phyloP scores from a whole-genome alignment of 2,888 invertebrate genomes.

The Lathronympha strigana region DNA sequence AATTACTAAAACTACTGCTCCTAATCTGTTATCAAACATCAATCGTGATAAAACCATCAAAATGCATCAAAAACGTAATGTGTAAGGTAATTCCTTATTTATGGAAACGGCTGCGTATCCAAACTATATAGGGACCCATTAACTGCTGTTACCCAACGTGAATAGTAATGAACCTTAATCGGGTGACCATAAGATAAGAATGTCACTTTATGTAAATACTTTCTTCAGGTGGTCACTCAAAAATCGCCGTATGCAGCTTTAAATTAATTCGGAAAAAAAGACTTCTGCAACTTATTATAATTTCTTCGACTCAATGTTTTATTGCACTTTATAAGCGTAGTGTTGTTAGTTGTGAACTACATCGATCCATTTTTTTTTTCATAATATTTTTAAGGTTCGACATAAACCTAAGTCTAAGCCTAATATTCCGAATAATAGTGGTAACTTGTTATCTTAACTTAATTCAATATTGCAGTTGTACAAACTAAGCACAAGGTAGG shows the following conservation, averaged over 20 bases:
- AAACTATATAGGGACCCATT: conserved; percentile 16
- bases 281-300: too few relatives aligned
- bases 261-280: too few relatives aligned
- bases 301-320: too few relatives aligned
- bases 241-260: not conserved
- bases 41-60: not conserved
- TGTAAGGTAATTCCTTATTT: conserved; percentile 23
- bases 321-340: too few relatives aligned
- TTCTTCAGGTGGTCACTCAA: not conserved
- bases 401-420: not conserved
- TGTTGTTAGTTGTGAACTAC: too few relatives aligned
- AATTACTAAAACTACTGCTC: too few relatives aligned
- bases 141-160: conserved; percentile 36
- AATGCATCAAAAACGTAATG: conserved; percentile 26
- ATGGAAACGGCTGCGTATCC: conserved; percentile 24
- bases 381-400: not conserved
- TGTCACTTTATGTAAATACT: conserved; percentile 13
- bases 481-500: conserved; percentile 52
- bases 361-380: too few relatives aligned
- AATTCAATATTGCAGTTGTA: conserved; percentile 45
- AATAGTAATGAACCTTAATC: conserved; percentile 34
- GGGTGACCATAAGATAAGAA: conserved; percentile 33
- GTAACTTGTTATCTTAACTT: conserved; percentile 2
- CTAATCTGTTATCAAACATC: too few relatives aligned
- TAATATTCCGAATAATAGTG: not conserved